These are phyloP conservation scores for Setophaga kirtlandii DNA, from an alignment of 2,113 vertebrate species.

Conservation along the genomic window DNA sequence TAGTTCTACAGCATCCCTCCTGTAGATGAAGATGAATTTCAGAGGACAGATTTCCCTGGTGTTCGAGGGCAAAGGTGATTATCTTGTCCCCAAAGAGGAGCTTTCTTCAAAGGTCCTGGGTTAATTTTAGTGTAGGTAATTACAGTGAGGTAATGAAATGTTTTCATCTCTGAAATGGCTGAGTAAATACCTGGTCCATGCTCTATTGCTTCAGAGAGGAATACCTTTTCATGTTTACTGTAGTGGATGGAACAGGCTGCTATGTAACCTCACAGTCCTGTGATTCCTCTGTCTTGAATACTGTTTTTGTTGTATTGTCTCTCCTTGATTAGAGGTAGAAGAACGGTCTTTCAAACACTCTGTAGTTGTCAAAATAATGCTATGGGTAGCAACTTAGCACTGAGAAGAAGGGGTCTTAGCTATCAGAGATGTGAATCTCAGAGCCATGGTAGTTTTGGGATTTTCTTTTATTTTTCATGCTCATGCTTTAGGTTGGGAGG, in stretches of 20 bases:
- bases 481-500: neutral
- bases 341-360: neutral
- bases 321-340: neutral
- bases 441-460: neutral
- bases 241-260: neutral
- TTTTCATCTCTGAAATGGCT: neutral
- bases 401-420: neutral
- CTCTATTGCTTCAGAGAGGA: neutral
- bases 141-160: neutral
- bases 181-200: neutral
- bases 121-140: neutral
- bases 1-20: neutral
- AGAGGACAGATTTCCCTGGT: neutral
- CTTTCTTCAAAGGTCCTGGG: neutral
- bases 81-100: neutral
- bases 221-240: neutral
- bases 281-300: neutral
- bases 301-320: neutral
- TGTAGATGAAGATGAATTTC: neutral
- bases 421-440: neutral
- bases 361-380: neutral
- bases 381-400: neutral
- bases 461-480: neutral
- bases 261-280: neutral
- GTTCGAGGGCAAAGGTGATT: neutral